A percentile compares a stretch with the other conserved stretches of the same genome.
phyloP scores from a whole-genome alignment of 2,797 vertebrate species.

The Etheostoma perlongum region DNA sequence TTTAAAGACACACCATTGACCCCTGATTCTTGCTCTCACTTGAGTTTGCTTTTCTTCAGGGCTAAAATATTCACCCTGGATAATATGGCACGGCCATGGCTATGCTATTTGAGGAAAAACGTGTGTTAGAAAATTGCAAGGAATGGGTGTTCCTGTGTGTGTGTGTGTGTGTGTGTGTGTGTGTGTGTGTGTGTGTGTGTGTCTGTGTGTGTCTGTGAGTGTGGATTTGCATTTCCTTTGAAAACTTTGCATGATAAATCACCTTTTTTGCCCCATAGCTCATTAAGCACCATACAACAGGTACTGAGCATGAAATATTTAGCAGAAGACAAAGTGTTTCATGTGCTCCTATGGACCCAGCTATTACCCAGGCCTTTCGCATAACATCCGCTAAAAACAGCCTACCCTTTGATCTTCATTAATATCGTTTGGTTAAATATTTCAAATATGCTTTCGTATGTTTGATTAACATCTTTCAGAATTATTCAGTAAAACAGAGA shows the following conservation, averaged over 20 bases:
- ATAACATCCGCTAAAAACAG: slow-evolving; percentile 80
- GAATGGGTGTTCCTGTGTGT: slow-evolving; percentile 48
- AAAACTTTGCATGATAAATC: slow-evolving; percentile 85
- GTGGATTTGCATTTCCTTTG: slow-evolving; percentile 84
- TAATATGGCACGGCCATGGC: slow-evolving; percentile 86
- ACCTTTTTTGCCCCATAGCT: slow-evolving; percentile 74
- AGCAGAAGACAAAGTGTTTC: slow-evolving; percentile 82
- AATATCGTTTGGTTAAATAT: slow-evolving; percentile 84
- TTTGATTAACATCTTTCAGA: slow-evolving; percentile 85
- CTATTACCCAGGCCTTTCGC: slow-evolving; percentile 77
- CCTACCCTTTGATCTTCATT: slow-evolving; percentile 81
- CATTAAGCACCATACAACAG: slow-evolving; percentile 83
- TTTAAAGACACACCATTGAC: slow-evolving; percentile 94
- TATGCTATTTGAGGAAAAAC: slow-evolving; percentile 76
- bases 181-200: slow-evolving; percentile 17
- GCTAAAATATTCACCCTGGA: slow-evolving; percentile 96
- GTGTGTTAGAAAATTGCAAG: slow-evolving; percentile 55
- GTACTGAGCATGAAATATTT: slow-evolving; percentile 82
- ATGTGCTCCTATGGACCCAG: slow-evolving; percentile 80
- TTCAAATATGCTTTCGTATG: slow-evolving; percentile 80
- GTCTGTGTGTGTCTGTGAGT: slow-evolving; percentile 7
- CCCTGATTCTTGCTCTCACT: slow-evolving; percentile 89
- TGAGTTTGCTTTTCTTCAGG: slow-evolving; percentile 94
- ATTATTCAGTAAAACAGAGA: slow-evolving; percentile 83
- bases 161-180: slow-evolving; percentile 9